Evolutionary conservation across 2,888 invertebrate species (phyloP).

Genomic region (Sialis fuliginosa): DNA sequence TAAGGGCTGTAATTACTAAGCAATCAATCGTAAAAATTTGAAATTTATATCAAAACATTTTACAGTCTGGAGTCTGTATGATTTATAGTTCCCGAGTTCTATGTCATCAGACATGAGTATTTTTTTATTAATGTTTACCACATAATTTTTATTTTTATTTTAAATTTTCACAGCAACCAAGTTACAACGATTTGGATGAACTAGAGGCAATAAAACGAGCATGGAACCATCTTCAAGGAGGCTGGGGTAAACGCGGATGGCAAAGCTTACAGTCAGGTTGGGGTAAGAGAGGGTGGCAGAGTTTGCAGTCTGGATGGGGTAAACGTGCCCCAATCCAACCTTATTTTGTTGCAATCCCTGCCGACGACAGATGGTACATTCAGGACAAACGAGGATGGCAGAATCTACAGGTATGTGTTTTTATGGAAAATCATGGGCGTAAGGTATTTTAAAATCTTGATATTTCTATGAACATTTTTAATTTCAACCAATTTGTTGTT

Average conservation of each 20-base stretch:
- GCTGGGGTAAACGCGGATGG: slow-evolving; percentile 40
- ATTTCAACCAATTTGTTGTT: no score
- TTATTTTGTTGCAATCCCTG: not conserved
- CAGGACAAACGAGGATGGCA: slow-evolving; percentile 41
- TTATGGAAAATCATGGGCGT: not conserved
- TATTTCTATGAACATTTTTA: not conserved
- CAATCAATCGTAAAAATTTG: no score
- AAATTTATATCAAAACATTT: no score
- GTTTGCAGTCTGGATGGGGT: slow-evolving; percentile 36
- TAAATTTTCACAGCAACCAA: no score
- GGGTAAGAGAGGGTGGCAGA: slow-evolving; percentile 41
- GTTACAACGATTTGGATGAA: slow-evolving; percentile 18
- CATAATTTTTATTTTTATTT: no score
- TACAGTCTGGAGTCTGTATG: no score
- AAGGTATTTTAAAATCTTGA: no score
- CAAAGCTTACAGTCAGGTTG: slow-evolving; percentile 34
- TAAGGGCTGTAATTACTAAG: no score
- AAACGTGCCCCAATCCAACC: slow-evolving; percentile 21
- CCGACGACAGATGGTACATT: not conserved
- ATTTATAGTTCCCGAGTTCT: no score
- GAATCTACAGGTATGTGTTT: slow-evolving; percentile 21
- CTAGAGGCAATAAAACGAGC: slow-evolving; percentile 40
- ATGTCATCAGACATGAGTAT: no score
- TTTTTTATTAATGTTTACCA: no score
- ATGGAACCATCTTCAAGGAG: slow-evolving; percentile 38